Base-by-base conservation (phyloP, 2,113 vertebrate genomes). In the Planiliza haematocheilus region DNA sequence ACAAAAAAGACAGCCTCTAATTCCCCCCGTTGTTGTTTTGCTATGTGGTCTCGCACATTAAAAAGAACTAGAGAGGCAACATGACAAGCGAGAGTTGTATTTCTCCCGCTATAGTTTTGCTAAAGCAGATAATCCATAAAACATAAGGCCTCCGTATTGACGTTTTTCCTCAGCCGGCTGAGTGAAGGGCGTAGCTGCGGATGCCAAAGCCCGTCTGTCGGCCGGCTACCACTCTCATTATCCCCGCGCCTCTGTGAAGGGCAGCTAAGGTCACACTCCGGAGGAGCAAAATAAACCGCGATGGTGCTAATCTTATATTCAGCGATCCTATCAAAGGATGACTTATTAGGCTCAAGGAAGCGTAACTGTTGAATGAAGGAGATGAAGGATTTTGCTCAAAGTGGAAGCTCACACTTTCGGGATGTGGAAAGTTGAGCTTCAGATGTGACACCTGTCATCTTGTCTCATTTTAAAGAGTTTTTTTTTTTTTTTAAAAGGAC, bases 41-140 rank as follows among this genome's bases (percentile, higher is more conserved):
- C 77, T 52, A 62, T 83, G 77, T 78, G 74, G 79, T 83, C 84
- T 87, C n/a, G 41, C 88, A 84, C 88, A 89, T 88, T 90, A 86
- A 79, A 79, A 87, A 82, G 74, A 88, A 84, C 77, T 75, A n/a
- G n/a, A n/a, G 84, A 82, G 43, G 77, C 66, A 85, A 89, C 90
- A 89, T 89, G 89, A 91, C 91, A 91, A 87, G 87, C 68, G 67
- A 78, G 81, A 86, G 83, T 89, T 89, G 87, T 86, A 53, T 85
- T 90, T 91, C 84, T 87, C 88, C 65, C 84, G 64, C 86, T 61
- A 71, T 86, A 86, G 79, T 87, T 91, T 91, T 85, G 77, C 81
- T 81, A 80, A 88, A 91, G 86, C 86, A 89, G 77, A 90, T 88
- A 90, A 91, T 92, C 86, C 90, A 91, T 91, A 88, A 92, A 91